Evolutionary conservation across 2,113 vertebrate genomes (phyloP), one percentile per base, ranked within the genome.

Genomic region (Dipodomys ordii): DNA sequence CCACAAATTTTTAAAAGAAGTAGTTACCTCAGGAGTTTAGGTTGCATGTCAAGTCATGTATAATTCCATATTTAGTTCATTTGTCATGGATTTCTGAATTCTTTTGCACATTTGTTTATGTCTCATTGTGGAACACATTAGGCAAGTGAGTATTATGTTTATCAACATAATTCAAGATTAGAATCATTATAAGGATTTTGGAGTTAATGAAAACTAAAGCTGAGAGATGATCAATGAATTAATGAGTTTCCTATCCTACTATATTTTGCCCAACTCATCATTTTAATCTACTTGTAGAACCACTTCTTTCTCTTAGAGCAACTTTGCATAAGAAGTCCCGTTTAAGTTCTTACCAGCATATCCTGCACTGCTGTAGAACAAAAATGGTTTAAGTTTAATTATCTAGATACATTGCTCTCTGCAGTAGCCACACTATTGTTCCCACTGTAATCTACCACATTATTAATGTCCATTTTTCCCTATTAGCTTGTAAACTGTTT

Each of bases 341-440:
- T 65, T 96, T 65, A 83, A 53, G n/a, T 95, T 97, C 78, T 92
- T 72, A 95, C 44, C 68, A 94, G 30, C 91, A 92, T 88, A 97
- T 97, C 94, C 97, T 92, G 84, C 94, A 96, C 89, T 95, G 94
- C 93, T 95, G 67, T 97, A 72, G 80, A 94, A 97, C 91, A 94
- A 97, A 98, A 98, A 97, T 97, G 97, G 96, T 79, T 95, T 97
- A 80, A 96, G 96, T 98, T 98, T 98, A 98, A 98, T 98, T 98
- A 97, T 92, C 95, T 97, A 95, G 80, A 97, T 96, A 95, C 97
- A 97, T 95, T 87, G 71, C 92, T 97, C 94, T 97, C 94, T 97
- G 71, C 92, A 97, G 95, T 90, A 96, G 92, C 93, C 94, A 96
- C 94, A 79, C 64, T 93, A 87, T 95, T 97, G 89, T 95, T 97